These are phyloP conservation scores for Stenoptilia bipunctidactyla DNA, from an alignment of 2,888 invertebrate species.

Conservation along the genomic window DNA sequence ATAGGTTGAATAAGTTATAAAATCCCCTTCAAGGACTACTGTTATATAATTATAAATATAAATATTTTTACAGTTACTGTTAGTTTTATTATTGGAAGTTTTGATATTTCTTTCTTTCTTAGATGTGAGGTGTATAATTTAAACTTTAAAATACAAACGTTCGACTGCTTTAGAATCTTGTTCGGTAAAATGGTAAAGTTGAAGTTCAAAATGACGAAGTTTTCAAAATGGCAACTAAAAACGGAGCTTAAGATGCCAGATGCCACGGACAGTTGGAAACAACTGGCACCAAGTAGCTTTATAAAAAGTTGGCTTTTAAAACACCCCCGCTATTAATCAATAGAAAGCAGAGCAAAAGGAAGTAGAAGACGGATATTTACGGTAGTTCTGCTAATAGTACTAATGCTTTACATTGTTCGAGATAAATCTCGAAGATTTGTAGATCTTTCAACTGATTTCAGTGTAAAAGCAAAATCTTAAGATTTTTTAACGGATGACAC, in stretches of 20 bases:
- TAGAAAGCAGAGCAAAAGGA: constrained; percentile 52
- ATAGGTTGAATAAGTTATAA: too few relatives aligned
- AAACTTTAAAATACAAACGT: neutral
- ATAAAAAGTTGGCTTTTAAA: constrained; percentile 66
- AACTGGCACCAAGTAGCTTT: constrained; percentile 53
- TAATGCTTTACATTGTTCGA: constrained; percentile 25
- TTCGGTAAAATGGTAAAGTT: too few relatives aligned
- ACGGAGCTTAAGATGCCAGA: constrained; percentile 58
- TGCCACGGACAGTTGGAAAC: constrained; percentile 65
- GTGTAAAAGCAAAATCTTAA: too few relatives aligned
- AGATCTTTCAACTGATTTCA: too few relatives aligned
- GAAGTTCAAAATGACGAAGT: constrained; percentile 58
- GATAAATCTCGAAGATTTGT: constrained; percentile 38
- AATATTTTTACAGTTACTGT: too few relatives aligned
- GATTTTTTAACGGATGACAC: too few relatives aligned
- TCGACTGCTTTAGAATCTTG: too few relatives aligned
- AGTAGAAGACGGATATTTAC: constrained; percentile 56
- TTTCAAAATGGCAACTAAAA: constrained; percentile 46
- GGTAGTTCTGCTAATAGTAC: constrained; percentile 31
- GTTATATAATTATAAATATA: too few relatives aligned
- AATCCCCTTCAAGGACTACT: too few relatives aligned
- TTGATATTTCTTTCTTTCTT: neutral
- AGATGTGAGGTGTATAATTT: neutral
- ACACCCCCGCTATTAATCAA: constrained; percentile 57
- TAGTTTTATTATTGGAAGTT: too few relatives aligned